Conservation (phyloP, 1,140 invertebrate genomes). For the honey bee (Apis mellifera) region Amel_HAv3.1 CM009942.2:9806001-9806500, state of each 20-base stretch:
- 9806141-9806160: constrained; percentile 68
- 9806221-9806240: constrained; percentile 56
- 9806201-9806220: constrained; percentile 61
- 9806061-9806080: background rate
- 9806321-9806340: background rate
- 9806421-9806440: constrained; percentile 14
- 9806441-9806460: constrained; percentile 17
- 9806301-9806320: background rate
- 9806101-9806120: constrained; percentile 8
- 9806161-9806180: constrained; percentile 64
- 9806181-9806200: constrained; percentile 68
- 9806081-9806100: background rate
- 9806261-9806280: constrained; percentile 29
- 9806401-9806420: constrained; percentile 24
- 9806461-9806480: constrained; percentile 11
- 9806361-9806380: constrained; percentile 29
- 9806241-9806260: constrained; percentile 40
- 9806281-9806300: background rate
- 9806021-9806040: constrained; percentile 57
- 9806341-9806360: background rate
- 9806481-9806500: constrained; percentile 15
- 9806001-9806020: constrained; percentile 72
- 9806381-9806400: constrained; percentile 40
- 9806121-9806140: constrained; percentile 68
- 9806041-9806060: constrained; percentile 52